Base-by-base conservation (phyloP, 2,888 invertebrate species). In the Capitulum mitella region DNA sequence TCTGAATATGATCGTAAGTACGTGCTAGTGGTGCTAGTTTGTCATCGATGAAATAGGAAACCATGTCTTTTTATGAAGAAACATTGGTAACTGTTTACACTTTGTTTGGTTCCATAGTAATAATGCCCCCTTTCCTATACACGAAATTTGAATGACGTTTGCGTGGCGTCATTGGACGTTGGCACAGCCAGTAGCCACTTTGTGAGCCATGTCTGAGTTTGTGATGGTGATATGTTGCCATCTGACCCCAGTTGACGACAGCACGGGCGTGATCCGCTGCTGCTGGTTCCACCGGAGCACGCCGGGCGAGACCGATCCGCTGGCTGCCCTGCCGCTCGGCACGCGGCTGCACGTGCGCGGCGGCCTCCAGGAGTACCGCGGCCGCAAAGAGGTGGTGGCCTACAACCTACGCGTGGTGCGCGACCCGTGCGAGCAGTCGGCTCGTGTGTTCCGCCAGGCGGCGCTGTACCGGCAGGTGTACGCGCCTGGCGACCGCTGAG, bases 331-430 rank as follows among this genome's bases (percentile, higher is more conserved):
- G 40, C 26, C 70, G 8, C 70, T 70, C 26, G 70, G 70, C 37
- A 40, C 70, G 26, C 40, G 37, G 22, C 16, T 70, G 40, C 70
- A 70, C 70, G 70, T 70, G 70, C 70, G 70, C 40, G 70, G 70
- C 22, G 37, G 70, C 8, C 70, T 70, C 37, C 70, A 70, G 70
- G 70, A 70, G 70, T 70, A 26, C 40, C 70, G 70, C 22, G 70
- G 40, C 5, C 26, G 70, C 22, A 70, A 70, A 26, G 37, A 70
- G 40, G 70, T 70, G 40, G 70, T 40, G 37, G 70, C 40, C 37
- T 70, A 70, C 70, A 40, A 37, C 8, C 22, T 70, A 40, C 70
- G 70, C 5, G 12, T 40, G 1, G 70, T 70, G 10, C 37, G 37
- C 70, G 70, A 70, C n/a, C 70, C 40, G 26, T 2, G 26, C 40